Percentiles rank a stretch among this genome's conserved stretches.
Conservation (phyloP, 1,140 invertebrate genomes). For the Diachasma alloeum region DNA sequence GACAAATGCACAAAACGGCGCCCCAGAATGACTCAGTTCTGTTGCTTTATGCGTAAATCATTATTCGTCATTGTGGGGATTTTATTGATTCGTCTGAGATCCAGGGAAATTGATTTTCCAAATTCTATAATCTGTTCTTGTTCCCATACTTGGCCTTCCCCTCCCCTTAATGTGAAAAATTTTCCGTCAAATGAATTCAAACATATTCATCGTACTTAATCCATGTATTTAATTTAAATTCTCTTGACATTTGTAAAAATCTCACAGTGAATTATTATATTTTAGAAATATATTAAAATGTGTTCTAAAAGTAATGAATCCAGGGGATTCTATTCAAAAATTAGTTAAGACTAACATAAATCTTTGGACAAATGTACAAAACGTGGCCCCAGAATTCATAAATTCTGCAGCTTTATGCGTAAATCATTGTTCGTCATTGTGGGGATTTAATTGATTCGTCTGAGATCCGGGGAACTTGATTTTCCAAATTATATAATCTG, state of each 20-base stretch:
- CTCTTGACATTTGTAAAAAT: conserved; percentile 3
- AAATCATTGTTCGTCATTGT: no score
- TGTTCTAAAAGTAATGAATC: not conserved
- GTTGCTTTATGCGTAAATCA: not conserved
- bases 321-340: not conserved
- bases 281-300: not conserved
- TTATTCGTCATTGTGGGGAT: no score
- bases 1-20: conserved; percentile 37
- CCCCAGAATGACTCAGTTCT: not conserved
- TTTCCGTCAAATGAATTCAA: not conserved
- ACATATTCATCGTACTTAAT: not conserved
- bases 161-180: no score
- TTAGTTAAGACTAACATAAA: conserved; percentile 28
- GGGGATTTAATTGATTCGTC: no score
- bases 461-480: no score
- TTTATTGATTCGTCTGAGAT: no score
- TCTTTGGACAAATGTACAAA: conserved; percentile 45
- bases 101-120: no score
- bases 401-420: not conserved
- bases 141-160: no score
- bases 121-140: no score
- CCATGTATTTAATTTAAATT: not conserved
- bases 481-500: no score
- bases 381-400: conserved; percentile 6
- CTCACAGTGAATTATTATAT: not conserved